Evolutionary conservation across 1,140 invertebrate species (phyloP).

Genomic region (Phymastichus coffea): DNA sequence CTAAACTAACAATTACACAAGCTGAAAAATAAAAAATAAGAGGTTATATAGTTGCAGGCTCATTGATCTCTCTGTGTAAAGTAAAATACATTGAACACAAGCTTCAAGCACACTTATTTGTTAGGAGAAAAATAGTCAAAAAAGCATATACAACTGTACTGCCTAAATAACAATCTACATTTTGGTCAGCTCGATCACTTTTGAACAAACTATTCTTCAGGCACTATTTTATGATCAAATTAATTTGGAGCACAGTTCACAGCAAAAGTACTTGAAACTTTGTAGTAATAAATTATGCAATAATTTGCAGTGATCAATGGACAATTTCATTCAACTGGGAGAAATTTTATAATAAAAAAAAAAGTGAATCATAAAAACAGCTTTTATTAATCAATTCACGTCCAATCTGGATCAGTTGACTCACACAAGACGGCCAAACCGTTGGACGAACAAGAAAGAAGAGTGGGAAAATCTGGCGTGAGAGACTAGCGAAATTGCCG

Average conservation of each 20-base stretch:
- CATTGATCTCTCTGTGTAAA: too few relatives aligned
- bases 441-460: constrained; percentile 8
- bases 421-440: background rate
- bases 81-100: too few relatives aligned
- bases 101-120: too few relatives aligned
- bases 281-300: background rate
- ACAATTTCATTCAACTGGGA: background rate
- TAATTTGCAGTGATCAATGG: background rate
- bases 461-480: background rate
- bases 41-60: background rate
- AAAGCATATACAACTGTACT: too few relatives aligned
- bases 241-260: background rate
- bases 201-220: too few relatives aligned
- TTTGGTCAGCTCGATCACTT: too few relatives aligned
- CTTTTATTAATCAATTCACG: constrained; percentile 22
- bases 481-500: background rate
- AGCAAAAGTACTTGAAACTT: background rate
- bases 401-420: constrained; percentile 28
- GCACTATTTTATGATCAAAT: too few relatives aligned
- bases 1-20: constrained; percentile 79
- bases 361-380: background rate
- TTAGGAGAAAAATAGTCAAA: too few relatives aligned
- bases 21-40: constrained; percentile 61
- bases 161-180: too few relatives aligned
- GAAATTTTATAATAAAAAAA: background rate